Base-by-base conservation (phyloP, 2,113 vertebrate species). In the Polypterus bichir region DNA sequence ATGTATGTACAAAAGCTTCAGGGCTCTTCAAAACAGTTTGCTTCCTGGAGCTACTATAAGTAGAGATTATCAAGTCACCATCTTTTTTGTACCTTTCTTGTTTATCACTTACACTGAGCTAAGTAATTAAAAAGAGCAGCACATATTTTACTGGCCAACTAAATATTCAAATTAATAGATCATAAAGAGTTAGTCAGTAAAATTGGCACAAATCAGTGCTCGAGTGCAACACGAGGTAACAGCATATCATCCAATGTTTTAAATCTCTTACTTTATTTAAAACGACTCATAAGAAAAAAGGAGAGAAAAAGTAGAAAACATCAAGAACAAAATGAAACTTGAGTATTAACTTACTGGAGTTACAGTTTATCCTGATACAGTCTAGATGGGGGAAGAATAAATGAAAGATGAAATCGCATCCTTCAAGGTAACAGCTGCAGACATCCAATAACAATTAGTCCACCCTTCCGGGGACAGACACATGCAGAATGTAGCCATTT, bases 401-500 rank as follows among this genome's bases (percentile, higher is more conserved):
- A 93, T 97, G 91, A 96, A 93, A 98, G 91, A 97, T 98, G 95
- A 97, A 97, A 93, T 94, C 87, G 89, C 88, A 94, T 97, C 96
- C 96, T 99, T 99, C 96, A 99, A 99, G 96, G 96, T 99, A 97
- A 98, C 86, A 94, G 95, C 96, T 99, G 96, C 96, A 97, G 96
- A 98, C 94, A 99, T 97, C 96, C 95, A 98, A 91, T 82, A 91
- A 90, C 89, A 92, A 90, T 84, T 83, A 91, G 82, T 85, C 95
- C 95, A 98, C 93, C 96, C 91, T 97, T 97, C 94, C 82, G 93
- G 95, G 94, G 95, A 98, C 91, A 88, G 89, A 88, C 90, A 93
- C 95, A 98, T 93, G 92, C 89, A 85, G 82, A 77, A 81, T 77
- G 89, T 81, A 84, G 89, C 90, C 93, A 91, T 94, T 94, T 93